Evolutionary conservation across 2,888 invertebrate species (phyloP), one percentile per base, ranked within the genome.

Genomic region (Prostheceraeus crozeri): DNA sequence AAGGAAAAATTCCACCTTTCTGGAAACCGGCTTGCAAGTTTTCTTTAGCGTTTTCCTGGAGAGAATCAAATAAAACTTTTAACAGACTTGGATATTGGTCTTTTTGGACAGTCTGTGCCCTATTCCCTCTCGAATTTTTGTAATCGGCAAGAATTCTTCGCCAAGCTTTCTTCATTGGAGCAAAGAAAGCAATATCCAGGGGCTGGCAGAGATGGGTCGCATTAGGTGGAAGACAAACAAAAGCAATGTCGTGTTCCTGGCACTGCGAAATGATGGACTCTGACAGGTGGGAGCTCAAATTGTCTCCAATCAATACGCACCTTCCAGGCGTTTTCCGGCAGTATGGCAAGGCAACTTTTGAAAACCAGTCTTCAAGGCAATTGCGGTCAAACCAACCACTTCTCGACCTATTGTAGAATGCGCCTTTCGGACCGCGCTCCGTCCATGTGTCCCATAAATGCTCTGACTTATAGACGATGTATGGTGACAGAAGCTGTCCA

Each of bases 401-500:
- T 52, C 63, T 62, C 1, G 72, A 69, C 1, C 73, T 31, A 63
- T 75, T 77, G 63, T 75, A 79, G 3, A 72, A 51, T 3, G 60
- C 70, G 36, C 48, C 69, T 65, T 52, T 51, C 14, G 75, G 76
- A 6, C 77, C 78, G 51, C 71, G 70, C 63, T 66, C 64, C 3
- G 66, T 69, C 77, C 78, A 79, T 6, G 71, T 68, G 36, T 69
- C 62, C 65, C 71, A 75, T n/a, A 77, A 35, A 60, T 74, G 56
- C 58, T 67, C 65, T 1, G 75, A 67, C 66, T 77, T 78, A 64
- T 77, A 77, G 0, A 76, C 73, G 2, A 76, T 71, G 64, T 76
- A 78, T 23, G 68, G 67, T 3, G 76, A 75, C 27, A 77, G 63
- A 1, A 73, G 21, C 36, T 65, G 61, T 3, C 76, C 77, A 56